Evolutionary conservation across 2,113 vertebrate species (phyloP), one percentile per base, ranked within the genome.

Genomic region (Cyphotilapia sp.): DNA sequence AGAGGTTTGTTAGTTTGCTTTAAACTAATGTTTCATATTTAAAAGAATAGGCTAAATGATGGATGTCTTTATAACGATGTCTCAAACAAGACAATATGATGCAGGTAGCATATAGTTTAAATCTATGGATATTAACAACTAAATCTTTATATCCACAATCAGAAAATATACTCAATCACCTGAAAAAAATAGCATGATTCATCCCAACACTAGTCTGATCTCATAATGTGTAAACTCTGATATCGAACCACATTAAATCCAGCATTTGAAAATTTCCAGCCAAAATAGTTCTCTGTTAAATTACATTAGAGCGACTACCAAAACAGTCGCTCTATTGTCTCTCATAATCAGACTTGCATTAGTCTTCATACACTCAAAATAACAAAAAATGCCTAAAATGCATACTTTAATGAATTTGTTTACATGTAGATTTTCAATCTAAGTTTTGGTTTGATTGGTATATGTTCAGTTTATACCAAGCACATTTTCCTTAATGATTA

Each of bases 331-430:
- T 53, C 51, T 0, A 22, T 54, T 54, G 2, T 54, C 51, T 54
- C 51, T 54, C 51, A 54, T 54, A 54, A 54, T 27, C 27, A 27
- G 27, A 27, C 27, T 27, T 27, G 27, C 27, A 27, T 27, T 27
- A 27, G 9, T 12, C n/a, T 22, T 54, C 51, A 54, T 54, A 0
- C 49, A 51, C 17, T 51, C 49, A 51, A 51, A 51, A 51, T 2
- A n/a, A n/a, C 49, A 49, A 49, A 49, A 49, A 49, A 3, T 49
- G 7, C 47, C 7, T 49, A 49, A 17, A 49, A 49, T 49, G 7
- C 7, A 49, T 17, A 17, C 0, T 0, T 49, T 49, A 49, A 17
- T 0, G 0, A 47, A 47, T 47, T 0, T 47, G 45, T 49, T 49
- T 49, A 49, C 47, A 5, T 49, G 49, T 51, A 51, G 17, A 51